These are phyloP conservation scores for Hippoglossus hippoglossus DNA, from an alignment of 2,797 vertebrate species.

Conservation along the genomic window DNA sequence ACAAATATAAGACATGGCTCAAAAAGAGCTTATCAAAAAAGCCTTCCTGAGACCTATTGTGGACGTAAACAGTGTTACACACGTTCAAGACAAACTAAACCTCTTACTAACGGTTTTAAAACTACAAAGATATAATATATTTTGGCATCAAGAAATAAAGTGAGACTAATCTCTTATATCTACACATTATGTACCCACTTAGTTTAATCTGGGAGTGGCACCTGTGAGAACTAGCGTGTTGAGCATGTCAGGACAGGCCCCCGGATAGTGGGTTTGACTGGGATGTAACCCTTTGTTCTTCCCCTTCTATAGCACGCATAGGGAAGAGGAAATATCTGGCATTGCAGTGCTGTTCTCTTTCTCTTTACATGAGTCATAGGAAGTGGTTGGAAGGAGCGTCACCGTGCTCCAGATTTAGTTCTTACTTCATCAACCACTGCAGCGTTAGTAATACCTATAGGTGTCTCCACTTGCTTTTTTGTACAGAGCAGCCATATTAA, in stretches of 20 bases:
- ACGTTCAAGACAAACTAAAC: too few relatives aligned
- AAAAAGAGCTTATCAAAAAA: slow-evolving; percentile 1
- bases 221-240: not conserved
- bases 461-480: slow-evolving; percentile 20
- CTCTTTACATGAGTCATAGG: not conserved
- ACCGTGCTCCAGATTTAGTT: not conserved
- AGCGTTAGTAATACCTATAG: not conserved
- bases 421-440: rapidly evolving
- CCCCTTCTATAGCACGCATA: not conserved
- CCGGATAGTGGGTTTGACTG: not conserved
- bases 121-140: not conserved
- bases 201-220: slow-evolving; percentile 39
- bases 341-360: not conserved
- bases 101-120: not conserved
- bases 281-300: slow-evolving; percentile 2
- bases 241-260: slow-evolving; percentile 29
- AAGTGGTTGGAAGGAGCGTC: slow-evolving; percentile 29
- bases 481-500: not conserved
- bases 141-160: not conserved
- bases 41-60: not conserved
- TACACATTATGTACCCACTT: not conserved
- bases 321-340: not conserved
- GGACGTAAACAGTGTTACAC: not conserved
- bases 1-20: slow-evolving; percentile 3
- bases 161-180: not conserved